These are phyloP conservation scores for Albula glossodonta DNA, from an alignment of 2,113 vertebrate species.

Conservation along the genomic window DNA sequence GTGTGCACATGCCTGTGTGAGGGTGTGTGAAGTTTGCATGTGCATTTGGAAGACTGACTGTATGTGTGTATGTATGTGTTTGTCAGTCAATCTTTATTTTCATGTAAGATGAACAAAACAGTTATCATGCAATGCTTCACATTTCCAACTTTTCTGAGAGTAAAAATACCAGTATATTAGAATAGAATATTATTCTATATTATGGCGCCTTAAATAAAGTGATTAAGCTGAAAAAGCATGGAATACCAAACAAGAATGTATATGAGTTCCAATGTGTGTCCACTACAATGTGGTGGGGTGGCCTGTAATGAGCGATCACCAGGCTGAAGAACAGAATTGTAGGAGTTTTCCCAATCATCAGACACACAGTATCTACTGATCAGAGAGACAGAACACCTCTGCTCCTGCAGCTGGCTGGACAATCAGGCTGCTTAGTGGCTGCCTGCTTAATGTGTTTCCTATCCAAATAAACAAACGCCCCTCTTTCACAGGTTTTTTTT, in stretches of 20 bases:
- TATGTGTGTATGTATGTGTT: background rate
- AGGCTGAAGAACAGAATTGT: background rate
- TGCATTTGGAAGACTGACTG: background rate
- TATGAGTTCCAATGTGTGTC: background rate
- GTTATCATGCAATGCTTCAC: too few relatives aligned
- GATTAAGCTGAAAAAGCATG: too few relatives aligned
- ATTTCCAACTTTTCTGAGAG: too few relatives aligned
- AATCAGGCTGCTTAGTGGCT: conserved; percentile 5
- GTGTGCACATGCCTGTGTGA: background rate
- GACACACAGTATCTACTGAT: background rate
- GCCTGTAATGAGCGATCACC: background rate
- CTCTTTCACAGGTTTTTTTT: conserved; percentile 21
- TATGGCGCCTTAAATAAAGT: too few relatives aligned
- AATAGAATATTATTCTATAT: too few relatives aligned
- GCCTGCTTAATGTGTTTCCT: background rate
- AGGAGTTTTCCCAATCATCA: background rate
- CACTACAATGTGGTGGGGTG: background rate
- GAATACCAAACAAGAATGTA: too few relatives aligned
- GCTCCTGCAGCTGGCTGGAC: conserved; percentile 16
- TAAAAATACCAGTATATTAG: too few relatives aligned
- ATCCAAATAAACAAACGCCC: conserved; percentile 26
- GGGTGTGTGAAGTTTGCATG: background rate
- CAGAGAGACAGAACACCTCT: background rate
- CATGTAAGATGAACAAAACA: too few relatives aligned
- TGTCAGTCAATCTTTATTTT: background rate